Evolutionary conservation across 2,113 vertebrate genomes (phyloP).

Genomic region (Peucedramus taeniatus): DNA sequence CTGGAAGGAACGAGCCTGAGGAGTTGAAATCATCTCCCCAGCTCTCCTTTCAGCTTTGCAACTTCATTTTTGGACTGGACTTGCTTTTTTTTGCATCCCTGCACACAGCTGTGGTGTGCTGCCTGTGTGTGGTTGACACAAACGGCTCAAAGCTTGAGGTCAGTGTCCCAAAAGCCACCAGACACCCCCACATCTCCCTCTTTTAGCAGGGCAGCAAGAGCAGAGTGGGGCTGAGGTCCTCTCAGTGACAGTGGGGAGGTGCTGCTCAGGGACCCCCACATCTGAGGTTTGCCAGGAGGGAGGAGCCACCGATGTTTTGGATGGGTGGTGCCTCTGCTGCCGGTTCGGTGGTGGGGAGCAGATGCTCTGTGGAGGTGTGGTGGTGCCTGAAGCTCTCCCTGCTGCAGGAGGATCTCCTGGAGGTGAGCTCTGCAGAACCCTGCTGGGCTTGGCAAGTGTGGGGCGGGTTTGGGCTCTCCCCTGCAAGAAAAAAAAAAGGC

Average conservation of each 20-base stretch:
- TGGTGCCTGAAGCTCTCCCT: not conserved
- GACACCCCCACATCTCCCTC: not conserved
- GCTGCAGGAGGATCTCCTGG: not conserved
- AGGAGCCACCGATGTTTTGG: not conserved
- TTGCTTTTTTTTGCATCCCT: not conserved
- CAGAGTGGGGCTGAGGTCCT: not conserved
- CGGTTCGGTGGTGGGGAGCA: not conserved
- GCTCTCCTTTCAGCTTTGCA: not conserved
- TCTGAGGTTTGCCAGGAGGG: not conserved
- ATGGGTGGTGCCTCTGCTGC: not conserved
- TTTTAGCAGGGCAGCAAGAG: not conserved
- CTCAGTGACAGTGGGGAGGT: not conserved
- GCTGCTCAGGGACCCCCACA: not conserved
- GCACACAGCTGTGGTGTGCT: not conserved
- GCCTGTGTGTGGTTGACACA: not conserved
- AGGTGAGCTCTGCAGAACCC: not conserved
- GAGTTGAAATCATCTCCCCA: not conserved
- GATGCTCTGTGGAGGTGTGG: not conserved
- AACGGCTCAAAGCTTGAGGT: not conserved
- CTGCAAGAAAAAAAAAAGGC: too few species aligned
- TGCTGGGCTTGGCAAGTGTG: fast-evolving
- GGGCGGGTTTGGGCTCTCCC: not conserved
- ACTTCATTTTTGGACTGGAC: not conserved
- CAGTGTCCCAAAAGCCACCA: not conserved
- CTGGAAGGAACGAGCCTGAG: not conserved